Conservation (phyloP, 2,888 invertebrate genomes). For the Aricia artaxerxes region DNA sequence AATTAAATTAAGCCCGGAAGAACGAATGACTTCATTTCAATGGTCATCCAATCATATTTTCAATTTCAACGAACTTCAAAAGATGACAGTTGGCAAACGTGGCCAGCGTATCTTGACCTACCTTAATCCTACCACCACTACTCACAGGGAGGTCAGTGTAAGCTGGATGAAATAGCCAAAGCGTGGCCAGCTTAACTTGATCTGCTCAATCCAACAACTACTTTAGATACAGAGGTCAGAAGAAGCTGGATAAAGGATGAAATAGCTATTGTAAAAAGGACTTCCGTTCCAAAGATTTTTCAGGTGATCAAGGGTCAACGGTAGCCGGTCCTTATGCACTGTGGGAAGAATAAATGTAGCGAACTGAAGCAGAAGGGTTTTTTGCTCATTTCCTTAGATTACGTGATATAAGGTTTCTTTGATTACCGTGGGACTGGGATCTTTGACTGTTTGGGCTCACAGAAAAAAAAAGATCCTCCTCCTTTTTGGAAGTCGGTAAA, state of each 20-base stretch:
- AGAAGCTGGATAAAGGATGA: neutral
- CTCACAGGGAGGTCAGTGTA: slow-evolving; percentile 24
- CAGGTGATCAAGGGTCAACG: neutral
- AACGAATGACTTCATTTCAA: slow-evolving; percentile 3
- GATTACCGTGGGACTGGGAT: neutral
- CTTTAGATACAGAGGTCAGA: slow-evolving; percentile 28
- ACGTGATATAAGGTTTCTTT: neutral
- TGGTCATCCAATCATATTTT: slow-evolving; percentile 14
- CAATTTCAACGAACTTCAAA: slow-evolving; percentile 12
- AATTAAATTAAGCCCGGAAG: neutral
- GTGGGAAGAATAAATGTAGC: slow-evolving; percentile 24
- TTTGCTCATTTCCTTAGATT: neutral
- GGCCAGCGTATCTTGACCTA: slow-evolving; percentile 33
- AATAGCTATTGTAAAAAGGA: neutral
- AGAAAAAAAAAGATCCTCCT: neutral
- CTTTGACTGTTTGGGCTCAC: neutral
- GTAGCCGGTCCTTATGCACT: neutral
- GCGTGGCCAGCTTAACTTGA: slow-evolving; percentile 34
- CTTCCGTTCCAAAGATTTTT: neutral
- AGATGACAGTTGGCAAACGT: slow-evolving; percentile 38
- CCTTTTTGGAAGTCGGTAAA: no score
- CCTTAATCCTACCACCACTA: slow-evolving; percentile 22
- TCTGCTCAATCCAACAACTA: slow-evolving; percentile 21
- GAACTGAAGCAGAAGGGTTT: neutral
- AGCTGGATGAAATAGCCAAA: neutral